These are phyloP conservation scores for Cephalopholis sonnerati DNA, from an alignment of 2,113 vertebrate species.

Conservation along the genomic window DNA sequence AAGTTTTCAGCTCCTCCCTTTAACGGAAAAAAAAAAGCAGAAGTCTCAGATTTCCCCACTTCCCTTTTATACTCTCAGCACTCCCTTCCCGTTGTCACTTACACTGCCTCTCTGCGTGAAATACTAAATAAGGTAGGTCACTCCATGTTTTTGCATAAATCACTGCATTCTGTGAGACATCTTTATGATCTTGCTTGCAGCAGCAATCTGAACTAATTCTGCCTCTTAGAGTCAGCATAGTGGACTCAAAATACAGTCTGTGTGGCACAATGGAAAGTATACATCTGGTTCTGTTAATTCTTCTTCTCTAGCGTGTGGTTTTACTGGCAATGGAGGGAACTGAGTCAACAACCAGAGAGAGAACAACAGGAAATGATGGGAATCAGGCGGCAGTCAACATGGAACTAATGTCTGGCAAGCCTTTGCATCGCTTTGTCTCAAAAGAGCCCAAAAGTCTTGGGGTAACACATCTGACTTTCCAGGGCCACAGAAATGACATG, in stretches of 20 bases:
- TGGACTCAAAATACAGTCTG: no score
- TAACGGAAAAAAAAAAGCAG: slow-evolving; percentile 6
- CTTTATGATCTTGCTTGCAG: background rate
- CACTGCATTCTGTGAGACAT: background rate
- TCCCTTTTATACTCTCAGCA: slow-evolving; percentile 46
- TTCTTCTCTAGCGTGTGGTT: background rate
- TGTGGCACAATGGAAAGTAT: background rate
- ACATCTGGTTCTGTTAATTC: slow-evolving; percentile 11
- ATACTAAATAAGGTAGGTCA: slow-evolving; percentile 39
- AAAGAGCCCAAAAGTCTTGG: slow-evolving; percentile 69
- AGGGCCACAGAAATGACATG: background rate
- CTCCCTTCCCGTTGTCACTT: slow-evolving; percentile 29
- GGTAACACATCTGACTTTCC: slow-evolving; percentile 50
- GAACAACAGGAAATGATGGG: background rate
- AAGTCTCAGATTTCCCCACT: slow-evolving; percentile 62
- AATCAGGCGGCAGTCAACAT: background rate
- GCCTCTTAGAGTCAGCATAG: background rate
- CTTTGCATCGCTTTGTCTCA: slow-evolving; percentile 73
- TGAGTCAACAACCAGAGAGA: slow-evolving; percentile 37
- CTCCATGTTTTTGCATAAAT: background rate
- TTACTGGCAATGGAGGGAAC: slow-evolving; percentile 54
- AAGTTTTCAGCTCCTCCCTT: slow-evolving; percentile 42
- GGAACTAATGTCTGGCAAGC: slow-evolving; percentile 55
- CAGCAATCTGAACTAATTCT: background rate
- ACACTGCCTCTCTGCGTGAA: background rate